Evolutionary conservation across 2,888 invertebrate species (phyloP).

Genomic region (Sesamia inferens): DNA sequence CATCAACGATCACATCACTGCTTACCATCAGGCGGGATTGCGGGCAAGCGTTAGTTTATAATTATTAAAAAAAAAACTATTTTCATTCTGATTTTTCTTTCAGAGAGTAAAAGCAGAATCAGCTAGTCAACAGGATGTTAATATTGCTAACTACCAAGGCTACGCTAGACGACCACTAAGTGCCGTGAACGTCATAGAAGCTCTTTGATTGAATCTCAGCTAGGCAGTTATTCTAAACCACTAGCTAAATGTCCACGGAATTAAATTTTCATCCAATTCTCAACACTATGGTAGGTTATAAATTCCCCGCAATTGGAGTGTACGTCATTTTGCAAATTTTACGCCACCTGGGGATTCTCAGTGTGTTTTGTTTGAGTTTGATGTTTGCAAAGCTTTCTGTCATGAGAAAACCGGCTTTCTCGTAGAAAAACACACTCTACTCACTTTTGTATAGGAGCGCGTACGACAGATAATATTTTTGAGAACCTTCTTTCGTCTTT

Average conservation of each 20-base stretch:
- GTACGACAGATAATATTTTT: slow-evolving; percentile 21
- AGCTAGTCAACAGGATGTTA: not conserved
- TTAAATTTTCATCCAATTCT: slow-evolving; percentile 30
- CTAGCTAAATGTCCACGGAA: slow-evolving; percentile 5
- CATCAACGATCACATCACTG: no score
- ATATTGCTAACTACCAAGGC: not conserved
- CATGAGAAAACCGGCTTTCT: slow-evolving; percentile 46
- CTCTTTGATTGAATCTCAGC: not conserved
- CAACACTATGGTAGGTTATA: slow-evolving; percentile 38
- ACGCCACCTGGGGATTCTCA: slow-evolving; percentile 54
- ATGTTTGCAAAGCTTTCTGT: slow-evolving; percentile 62
- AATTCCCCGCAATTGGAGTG: slow-evolving; percentile 45
- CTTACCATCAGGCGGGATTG: no score
- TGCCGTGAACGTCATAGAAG: not conserved
- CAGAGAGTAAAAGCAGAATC: not conserved
- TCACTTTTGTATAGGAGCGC: slow-evolving; percentile 12
- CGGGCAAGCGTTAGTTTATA: no score
- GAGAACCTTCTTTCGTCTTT: not conserved
- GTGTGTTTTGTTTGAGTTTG: slow-evolving; percentile 63
- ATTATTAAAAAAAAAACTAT: no score
- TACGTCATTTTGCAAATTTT: slow-evolving; percentile 56
- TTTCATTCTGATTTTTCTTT: no score
- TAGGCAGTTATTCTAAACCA: not conserved
- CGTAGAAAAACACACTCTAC: slow-evolving; percentile 33
- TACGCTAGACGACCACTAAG: not conserved